Percentiles rank a stretch among this genome's conserved stretches.
These are phyloP conservation scores for Argyra leucocephala DNA, from an alignment of 2,888 invertebrate genomes.

Conservation along the genomic window DNA sequence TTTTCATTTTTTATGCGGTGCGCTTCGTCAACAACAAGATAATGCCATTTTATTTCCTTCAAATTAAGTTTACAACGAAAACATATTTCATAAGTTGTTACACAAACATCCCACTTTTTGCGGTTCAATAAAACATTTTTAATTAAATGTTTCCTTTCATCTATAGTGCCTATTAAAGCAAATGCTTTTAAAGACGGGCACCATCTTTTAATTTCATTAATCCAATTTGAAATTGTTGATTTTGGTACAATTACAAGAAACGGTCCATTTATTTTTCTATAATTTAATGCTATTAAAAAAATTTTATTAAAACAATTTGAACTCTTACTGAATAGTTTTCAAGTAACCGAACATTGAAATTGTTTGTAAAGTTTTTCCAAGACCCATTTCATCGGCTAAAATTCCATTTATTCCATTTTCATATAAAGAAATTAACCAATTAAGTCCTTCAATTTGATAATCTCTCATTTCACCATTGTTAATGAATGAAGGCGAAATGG, in stretches of 20 bases:
- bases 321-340: slow-evolving; percentile 61
- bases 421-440: slow-evolving; percentile 95
- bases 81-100: slow-evolving; percentile 95
- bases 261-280: slow-evolving; percentile 74
- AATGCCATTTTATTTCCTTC: slow-evolving; percentile 92
- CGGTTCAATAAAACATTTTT: slow-evolving; percentile 80
- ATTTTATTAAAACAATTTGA: background rate
- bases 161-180: slow-evolving; percentile 84
- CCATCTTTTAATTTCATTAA: slow-evolving; percentile 92
- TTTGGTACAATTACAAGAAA: slow-evolving; percentile 95
- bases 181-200: slow-evolving; percentile 80
- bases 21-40: slow-evolving; percentile 94
- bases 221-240: slow-evolving; percentile 91
- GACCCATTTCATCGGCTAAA: slow-evolving; percentile 95
- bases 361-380: slow-evolving; percentile 93
- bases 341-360: slow-evolving; percentile 90
- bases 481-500: slow-evolving; percentile 59
- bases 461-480: slow-evolving; percentile 86
- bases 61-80: slow-evolving; percentile 86
- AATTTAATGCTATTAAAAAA: slow-evolving; percentile 30
- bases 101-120: slow-evolving; percentile 83
- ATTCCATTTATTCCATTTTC: slow-evolving; percentile 96
- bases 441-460: slow-evolving; percentile 88
- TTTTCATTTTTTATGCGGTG: slow-evolving; percentile 97
- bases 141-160: slow-evolving; percentile 73